These are phyloP conservation scores for Salvelinus namaycush DNA, from an alignment of 2,113 vertebrate species.

Conservation along the genomic window DNA sequence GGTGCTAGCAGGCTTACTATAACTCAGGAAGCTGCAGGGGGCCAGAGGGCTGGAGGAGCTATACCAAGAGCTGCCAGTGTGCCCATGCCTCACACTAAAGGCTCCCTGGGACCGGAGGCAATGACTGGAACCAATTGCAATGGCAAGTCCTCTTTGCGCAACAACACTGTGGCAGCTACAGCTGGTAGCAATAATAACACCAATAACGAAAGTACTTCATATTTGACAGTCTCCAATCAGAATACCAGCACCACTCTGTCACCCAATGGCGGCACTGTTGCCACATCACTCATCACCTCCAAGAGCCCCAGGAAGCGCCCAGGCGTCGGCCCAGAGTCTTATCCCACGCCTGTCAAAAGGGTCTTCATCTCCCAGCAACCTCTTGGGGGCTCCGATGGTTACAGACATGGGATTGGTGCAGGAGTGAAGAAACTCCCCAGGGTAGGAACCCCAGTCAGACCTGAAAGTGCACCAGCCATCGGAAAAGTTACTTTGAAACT, in stretches of 20 bases:
- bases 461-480: constrained; percentile 77
- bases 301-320: constrained; percentile 89
- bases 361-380: constrained; percentile 81
- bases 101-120: constrained; percentile 71
- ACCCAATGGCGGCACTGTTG: constrained; percentile 64
- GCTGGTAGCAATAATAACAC: constrained; percentile 75
- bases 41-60: constrained; percentile 67
- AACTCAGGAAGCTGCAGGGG: constrained; percentile 51
- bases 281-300: constrained; percentile 68
- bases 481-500: constrained; percentile 73
- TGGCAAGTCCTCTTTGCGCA: constrained; percentile 60
- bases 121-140: constrained; percentile 72
- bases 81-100: constrained; percentile 76
- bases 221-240: constrained; percentile 69
- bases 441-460: constrained; percentile 64
- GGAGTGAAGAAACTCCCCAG: constrained; percentile 68
- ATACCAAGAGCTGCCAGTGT: constrained; percentile 80
- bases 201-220: constrained; percentile 74
- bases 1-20: constrained; percentile 41
- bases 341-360: constrained; percentile 87
- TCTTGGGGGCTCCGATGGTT: constrained; percentile 56
- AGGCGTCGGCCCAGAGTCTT: constrained; percentile 78
- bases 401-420: constrained; percentile 58
- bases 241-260: constrained; percentile 77
- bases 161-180: constrained; percentile 63